phyloP scores from a whole-genome alignment of 2,888 invertebrate species.

The Leptinotarsa haldemani region DNA sequence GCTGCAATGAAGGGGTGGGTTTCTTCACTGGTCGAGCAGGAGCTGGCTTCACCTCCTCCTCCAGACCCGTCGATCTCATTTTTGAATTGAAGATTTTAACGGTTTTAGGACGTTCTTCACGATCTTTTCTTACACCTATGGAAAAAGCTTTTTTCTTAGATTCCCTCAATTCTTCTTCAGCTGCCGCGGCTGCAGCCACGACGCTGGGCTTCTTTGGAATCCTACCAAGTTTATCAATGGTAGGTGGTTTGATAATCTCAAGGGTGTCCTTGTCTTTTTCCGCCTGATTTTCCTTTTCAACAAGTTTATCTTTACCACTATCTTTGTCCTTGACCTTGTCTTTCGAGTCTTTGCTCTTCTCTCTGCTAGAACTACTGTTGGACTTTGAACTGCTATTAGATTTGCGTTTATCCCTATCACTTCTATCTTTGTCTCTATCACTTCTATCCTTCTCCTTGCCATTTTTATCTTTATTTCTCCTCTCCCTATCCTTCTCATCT shows the following conservation, averaged over 20 bases:
- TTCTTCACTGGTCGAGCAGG: slow-evolving; percentile 78
- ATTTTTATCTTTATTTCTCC: slow-evolving; percentile 50
- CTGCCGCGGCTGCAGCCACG: slow-evolving; percentile 61
- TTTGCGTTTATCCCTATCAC: slow-evolving; percentile 48
- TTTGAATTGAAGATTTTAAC: slow-evolving; percentile 93
- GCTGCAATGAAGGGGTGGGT: slow-evolving; percentile 67
- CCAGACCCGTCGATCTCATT: slow-evolving; percentile 90
- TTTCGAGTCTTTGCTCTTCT: slow-evolving; percentile 41
- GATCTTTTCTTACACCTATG: slow-evolving; percentile 81
- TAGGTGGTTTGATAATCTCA: slow-evolving; percentile 75
- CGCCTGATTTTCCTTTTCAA: slow-evolving; percentile 66
- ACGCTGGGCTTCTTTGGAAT: slow-evolving; percentile 77
- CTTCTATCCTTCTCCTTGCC: slow-evolving; percentile 56
- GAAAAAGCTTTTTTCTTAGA: slow-evolving; percentile 79
- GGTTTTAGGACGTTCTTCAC: slow-evolving; percentile 82
- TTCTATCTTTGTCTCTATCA: slow-evolving; percentile 58
- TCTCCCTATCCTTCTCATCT: slow-evolving; percentile 37
- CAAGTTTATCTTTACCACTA: slow-evolving; percentile 60
- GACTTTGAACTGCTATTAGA: slow-evolving; percentile 30
- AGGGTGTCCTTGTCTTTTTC: slow-evolving; percentile 78
- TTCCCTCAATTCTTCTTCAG: slow-evolving; percentile 62
- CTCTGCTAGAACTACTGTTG: slow-evolving; percentile 37
- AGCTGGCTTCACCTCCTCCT: slow-evolving; percentile 89
- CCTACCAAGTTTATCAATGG: slow-evolving; percentile 80
- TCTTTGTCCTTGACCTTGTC: slow-evolving; percentile 57